Evolutionary conservation across 64 coral and sea anemone genomes (phyloP).

Genomic region (Trachythela sp.): DNA sequence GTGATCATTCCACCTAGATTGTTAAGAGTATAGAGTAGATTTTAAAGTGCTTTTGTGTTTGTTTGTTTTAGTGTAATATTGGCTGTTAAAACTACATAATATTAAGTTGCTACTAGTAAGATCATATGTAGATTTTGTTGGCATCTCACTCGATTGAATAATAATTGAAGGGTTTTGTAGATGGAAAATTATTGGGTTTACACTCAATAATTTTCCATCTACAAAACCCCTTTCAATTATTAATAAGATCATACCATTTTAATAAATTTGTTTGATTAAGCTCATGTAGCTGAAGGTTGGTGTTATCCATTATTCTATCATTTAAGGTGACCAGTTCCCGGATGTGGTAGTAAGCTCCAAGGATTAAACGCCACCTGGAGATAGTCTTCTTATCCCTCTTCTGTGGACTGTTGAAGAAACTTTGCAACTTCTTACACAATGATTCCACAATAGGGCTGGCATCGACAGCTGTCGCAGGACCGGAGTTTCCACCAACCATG

Average conservation of each 20-base stretch:
- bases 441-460: not conserved
- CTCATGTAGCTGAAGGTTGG: not conserved
- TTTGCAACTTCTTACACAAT: not conserved
- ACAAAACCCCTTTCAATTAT: too few relatives aligned
- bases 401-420: not conserved
- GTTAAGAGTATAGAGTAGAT: not conserved
- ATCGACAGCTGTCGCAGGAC: not conserved
- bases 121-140: too few relatives aligned
- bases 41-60: not conserved
- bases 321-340: not conserved
- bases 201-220: too few relatives aligned
- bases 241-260: conserved; percentile 19
- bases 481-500: conserved; percentile 8
- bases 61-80: too few relatives aligned
- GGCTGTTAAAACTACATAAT: too few relatives aligned
- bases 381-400: not conserved
- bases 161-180: too few relatives aligned
- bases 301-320: not conserved
- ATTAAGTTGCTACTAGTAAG: not conserved
- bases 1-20: conserved; percentile 34
- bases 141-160: too few relatives aligned
- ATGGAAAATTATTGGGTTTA: too few relatives aligned
- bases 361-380: not conserved
- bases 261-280: not conserved
- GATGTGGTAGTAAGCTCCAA: not conserved